These are phyloP conservation scores for Amazona guildingii DNA, from an alignment of 2,113 vertebrate species.

Conservation along the genomic window DNA sequence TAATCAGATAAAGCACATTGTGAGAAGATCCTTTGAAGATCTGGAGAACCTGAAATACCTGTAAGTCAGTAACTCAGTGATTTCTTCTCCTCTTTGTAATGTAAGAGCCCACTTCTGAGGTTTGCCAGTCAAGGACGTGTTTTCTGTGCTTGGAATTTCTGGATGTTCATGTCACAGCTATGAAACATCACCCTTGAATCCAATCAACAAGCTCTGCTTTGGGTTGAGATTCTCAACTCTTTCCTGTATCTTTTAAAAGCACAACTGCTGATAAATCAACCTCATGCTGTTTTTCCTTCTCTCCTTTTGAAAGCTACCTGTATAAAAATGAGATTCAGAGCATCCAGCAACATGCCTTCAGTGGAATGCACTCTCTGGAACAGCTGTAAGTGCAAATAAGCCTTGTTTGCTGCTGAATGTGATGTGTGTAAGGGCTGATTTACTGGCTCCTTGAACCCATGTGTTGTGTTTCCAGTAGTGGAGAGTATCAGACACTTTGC, in stretches of 20 bases:
- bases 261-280: background rate
- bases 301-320: slow-evolving; percentile 84
- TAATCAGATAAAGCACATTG: slow-evolving; percentile 63
- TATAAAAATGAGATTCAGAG: slow-evolving; percentile 95
- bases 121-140: fast-evolving
- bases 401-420: background rate
- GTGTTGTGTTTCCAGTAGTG: background rate
- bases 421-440: background rate
- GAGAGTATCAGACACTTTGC: background rate
- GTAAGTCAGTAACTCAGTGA: slow-evolving; percentile 41
- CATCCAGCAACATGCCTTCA: slow-evolving; percentile 90
- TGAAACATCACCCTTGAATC: background rate
- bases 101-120: background rate
- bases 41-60: slow-evolving; percentile 72
- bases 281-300: slow-evolving; percentile 55
- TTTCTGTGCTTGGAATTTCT: background rate
- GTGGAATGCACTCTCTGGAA: slow-evolving; percentile 88
- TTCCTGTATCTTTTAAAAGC: background rate
- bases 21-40: slow-evolving; percentile 63
- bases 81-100: background rate
- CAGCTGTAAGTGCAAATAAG: slow-evolving; percentile 87
- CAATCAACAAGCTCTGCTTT: no score
- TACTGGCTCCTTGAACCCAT: background rate
- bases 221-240: background rate
- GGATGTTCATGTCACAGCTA: background rate